Percentiles rank a stretch among this genome's conserved stretches.
Evolutionary conservation across 2,888 invertebrate genomes (phyloP).

Genomic region (Zele albiditarsus): DNA sequence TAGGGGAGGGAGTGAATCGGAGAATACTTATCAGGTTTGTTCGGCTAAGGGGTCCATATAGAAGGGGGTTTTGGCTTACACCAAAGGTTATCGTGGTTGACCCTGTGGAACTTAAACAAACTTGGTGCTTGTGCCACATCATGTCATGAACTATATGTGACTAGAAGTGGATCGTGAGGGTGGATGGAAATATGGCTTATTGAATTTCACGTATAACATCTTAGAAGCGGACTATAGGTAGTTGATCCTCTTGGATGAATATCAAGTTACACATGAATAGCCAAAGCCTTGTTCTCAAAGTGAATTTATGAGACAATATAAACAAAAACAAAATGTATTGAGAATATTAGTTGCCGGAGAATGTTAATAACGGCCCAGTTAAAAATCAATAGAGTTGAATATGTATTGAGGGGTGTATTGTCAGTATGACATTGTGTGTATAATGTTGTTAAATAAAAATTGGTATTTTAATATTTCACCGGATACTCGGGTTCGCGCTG

Average conservation of each 20-base stretch:
- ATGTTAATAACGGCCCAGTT: background rate
- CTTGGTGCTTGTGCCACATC: slow-evolving; percentile 46
- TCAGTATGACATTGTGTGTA: no score
- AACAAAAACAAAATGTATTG: background rate
- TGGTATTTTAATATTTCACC: no score
- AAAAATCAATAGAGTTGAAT: background rate
- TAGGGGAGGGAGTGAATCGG: slow-evolving; percentile 7
- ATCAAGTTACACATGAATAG: slow-evolving; percentile 61
- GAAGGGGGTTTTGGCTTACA: slow-evolving; percentile 53
- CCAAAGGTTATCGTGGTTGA: slow-evolving; percentile 60
- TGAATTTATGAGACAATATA: slow-evolving; percentile 9
- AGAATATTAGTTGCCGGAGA: background rate
- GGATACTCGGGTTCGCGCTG: no score
- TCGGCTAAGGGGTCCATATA: background rate
- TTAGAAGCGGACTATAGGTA: slow-evolving; percentile 47
- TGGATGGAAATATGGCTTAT: slow-evolving; percentile 50
- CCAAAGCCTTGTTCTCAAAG: slow-evolving; percentile 10
- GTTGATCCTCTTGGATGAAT: slow-evolving; percentile 58
- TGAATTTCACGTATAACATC: slow-evolving; percentile 61
- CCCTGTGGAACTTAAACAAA: slow-evolving; percentile 62
- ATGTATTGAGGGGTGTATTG: background rate
- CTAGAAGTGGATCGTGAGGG: slow-evolving; percentile 34
- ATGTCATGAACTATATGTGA: background rate
- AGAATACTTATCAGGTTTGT: slow-evolving; percentile 30
- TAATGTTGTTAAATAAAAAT: no score